Conservation (phyloP, 2,797 vertebrate genomes). For the Schizopygopsis pylzovi region DNA sequence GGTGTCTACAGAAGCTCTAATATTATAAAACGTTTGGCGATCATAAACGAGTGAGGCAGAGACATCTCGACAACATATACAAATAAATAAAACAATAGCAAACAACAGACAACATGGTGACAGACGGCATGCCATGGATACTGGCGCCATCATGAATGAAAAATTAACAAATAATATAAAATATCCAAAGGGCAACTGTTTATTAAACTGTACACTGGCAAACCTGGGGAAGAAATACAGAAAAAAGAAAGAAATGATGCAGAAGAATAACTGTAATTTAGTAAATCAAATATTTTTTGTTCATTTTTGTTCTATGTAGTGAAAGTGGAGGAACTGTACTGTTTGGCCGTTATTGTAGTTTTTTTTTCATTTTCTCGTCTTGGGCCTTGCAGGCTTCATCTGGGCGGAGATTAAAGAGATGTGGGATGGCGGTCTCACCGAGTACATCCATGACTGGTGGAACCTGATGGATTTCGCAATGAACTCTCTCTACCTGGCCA, state of each 20-base stretch:
- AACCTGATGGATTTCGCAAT: constrained; percentile 99
- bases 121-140: too few relatives aligned
- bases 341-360: too few relatives aligned
- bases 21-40: too few relatives aligned
- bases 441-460: constrained; percentile 99
- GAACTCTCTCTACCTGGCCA: constrained; percentile 98
- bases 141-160: too few relatives aligned
- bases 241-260: not conserved
- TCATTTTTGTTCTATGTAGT: not conserved
- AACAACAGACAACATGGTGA: too few relatives aligned
- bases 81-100: too few relatives aligned
- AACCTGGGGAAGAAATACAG: not conserved
- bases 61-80: too few relatives aligned
- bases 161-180: too few relatives aligned
- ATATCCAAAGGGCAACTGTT: not conserved
- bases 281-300: not conserved
- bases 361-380: too few relatives aligned
- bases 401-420: constrained; percentile 99
- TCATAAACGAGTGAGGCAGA: too few relatives aligned
- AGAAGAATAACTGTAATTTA: not conserved
- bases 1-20: too few relatives aligned
- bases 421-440: constrained; percentile 98
- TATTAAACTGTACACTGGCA: not conserved
- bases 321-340: not conserved
- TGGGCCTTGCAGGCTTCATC: constrained; percentile 92